Percentiles rank a stretch among this genome's conserved stretches.
Conservation (phyloP, 2,888 invertebrate genomes). For the Clitarchus hookeri region DNA sequence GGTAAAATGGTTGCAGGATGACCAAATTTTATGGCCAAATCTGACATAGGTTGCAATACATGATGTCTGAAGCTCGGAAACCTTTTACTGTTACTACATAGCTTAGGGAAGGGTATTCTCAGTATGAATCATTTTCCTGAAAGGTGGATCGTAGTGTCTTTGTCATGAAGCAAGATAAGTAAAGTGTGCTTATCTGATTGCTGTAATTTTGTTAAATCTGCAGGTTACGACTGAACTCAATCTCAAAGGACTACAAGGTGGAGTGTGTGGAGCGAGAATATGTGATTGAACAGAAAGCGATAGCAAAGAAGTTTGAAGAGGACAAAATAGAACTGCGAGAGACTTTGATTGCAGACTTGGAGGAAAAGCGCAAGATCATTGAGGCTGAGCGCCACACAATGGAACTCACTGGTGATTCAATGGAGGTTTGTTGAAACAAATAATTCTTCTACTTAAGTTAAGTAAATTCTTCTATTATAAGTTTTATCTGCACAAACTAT, state of each 20-base stretch:
- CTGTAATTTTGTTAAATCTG: slow-evolving; percentile 23
- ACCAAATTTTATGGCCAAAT: too few relatives aligned
- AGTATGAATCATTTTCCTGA: background rate
- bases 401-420: slow-evolving; percentile 88
- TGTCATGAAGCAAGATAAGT: too few relatives aligned
- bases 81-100: too few relatives aligned
- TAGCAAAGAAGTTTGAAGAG: slow-evolving; percentile 92
- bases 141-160: too few relatives aligned
- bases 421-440: slow-evolving; percentile 63
- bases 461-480: too few relatives aligned
- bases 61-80: too few relatives aligned
- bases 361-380: slow-evolving; percentile 87
- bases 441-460: background rate
- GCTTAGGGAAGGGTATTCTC: too few relatives aligned
- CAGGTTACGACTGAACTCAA: slow-evolving; percentile 70
- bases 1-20: too few relatives aligned
- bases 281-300: slow-evolving; percentile 83
- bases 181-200: too few relatives aligned
- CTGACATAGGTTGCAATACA: too few relatives aligned
- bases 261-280: slow-evolving; percentile 89
- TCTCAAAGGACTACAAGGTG: slow-evolving; percentile 78
- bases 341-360: slow-evolving; percentile 86
- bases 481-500: background rate
- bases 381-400: slow-evolving; percentile 86
- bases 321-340: slow-evolving; percentile 91